phyloP scores from a whole-genome alignment of 2,888 invertebrate species.

The Neocrepidodera transversa region DNA sequence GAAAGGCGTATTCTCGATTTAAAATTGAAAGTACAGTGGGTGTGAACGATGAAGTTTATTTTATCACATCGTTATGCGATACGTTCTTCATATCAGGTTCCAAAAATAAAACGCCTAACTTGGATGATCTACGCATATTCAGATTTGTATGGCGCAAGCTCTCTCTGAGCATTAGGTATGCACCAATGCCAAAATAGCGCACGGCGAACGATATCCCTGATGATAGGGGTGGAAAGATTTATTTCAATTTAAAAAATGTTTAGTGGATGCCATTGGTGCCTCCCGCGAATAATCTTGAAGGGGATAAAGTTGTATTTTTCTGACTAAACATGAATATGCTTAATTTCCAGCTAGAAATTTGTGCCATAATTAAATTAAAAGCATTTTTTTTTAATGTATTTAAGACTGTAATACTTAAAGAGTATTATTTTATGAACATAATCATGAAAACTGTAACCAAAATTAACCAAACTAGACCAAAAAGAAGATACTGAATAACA shows the following conservation, averaged over 20 bases:
- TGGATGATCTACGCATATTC: constrained; percentile 53
- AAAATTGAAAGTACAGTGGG: constrained; percentile 25
- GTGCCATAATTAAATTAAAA: no score
- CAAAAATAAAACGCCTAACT: constrained; percentile 13
- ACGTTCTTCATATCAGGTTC: constrained; percentile 19
- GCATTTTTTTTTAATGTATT: no score
- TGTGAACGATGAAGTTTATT: constrained; percentile 6
- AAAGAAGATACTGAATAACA: no score
- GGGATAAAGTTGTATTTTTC: no score
- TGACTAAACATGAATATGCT: no score
- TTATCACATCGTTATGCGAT: constrained; percentile 21
- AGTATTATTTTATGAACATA: no score
- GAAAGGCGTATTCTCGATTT: constrained; percentile 17
- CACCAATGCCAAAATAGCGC: constrained; percentile 57
- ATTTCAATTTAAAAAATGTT: constrained; percentile 58
- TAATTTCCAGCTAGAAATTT: no score
- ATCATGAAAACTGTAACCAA: no score
- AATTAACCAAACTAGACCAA: no score
- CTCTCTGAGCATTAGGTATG: constrained; percentile 62
- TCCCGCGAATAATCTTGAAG: no score
- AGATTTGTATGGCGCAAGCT: constrained; percentile 56
- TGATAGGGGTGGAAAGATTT: constrained; percentile 51
- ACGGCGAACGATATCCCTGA: constrained; percentile 40
- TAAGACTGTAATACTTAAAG: no score
- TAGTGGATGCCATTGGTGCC: constrained; percentile 55